Evolutionary conservation across 2,888 invertebrate species (phyloP), one percentile per base, ranked within the genome.

Genomic region (Agrochola macilenta): DNA sequence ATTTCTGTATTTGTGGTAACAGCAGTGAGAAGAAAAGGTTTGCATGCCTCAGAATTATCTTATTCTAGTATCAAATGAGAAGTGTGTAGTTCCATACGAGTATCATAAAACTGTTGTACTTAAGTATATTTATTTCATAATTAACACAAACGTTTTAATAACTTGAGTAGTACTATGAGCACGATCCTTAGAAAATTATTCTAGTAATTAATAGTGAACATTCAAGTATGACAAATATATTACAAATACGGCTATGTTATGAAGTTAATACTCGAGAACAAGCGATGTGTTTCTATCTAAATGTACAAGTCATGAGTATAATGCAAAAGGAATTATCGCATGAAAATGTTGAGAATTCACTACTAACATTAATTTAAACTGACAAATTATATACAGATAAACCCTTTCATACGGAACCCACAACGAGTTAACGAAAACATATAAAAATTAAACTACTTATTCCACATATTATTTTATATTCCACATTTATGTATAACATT

Each of bases 381-480:
- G 76, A 78, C 75, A 86, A 88, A 70, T 81, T 88, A 86, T 86
- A 86, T 88, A 87, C 88, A 87, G 79, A 88, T 74, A 83, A 78
- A 83, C 69, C 65, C 46, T 78, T 78, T 72, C 57, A 86, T 69
- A 86, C 69, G 68, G 58, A 74, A 80, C 65, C 70, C 80, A 78
- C 68, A 49, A 75, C 54, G 12, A 74, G 73, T 68, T 74, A 88
- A 80, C 81, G 61, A 86, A 88, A 81, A 76, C 26, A 35, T 82
- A 76, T 49, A 69, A 78, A 86, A 86, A 81, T 74, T 83, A 83
- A 83, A 86, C 76, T 80, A 88, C 70, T 88, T 86, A 80, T 75
- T 85, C 66, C 83, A 81, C 85, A 58, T 73, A 49, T 66, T 74
- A 74, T 78, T 72, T 75, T 74, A 77, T 83, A 71, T 76, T 79